Conservation (phyloP, 2,113 vertebrate genomes). For the Istiophorus platypterus region DNA sequence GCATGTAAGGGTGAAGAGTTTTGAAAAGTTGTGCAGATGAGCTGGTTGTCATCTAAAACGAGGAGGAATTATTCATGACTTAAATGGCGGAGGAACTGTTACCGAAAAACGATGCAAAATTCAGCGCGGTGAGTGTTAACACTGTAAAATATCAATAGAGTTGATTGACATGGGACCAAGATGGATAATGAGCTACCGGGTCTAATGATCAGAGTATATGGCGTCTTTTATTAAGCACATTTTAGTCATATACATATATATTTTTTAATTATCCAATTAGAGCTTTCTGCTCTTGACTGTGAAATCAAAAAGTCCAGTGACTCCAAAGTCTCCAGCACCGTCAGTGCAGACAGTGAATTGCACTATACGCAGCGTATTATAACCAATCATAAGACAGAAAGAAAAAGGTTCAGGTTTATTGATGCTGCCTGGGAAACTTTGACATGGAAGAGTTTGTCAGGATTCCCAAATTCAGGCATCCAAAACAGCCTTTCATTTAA, state of each 20-base stretch:
- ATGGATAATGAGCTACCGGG: neutral
- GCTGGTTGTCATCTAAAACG: constrained; percentile 14
- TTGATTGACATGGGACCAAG: neutral
- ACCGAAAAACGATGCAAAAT: constrained; percentile 61
- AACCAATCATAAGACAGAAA: neutral
- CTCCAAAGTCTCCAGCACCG: no score
- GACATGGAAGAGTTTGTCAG: neutral
- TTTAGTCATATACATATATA: no score
- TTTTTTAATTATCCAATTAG: no score
- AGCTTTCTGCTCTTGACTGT: no score
- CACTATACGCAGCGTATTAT: neutral
- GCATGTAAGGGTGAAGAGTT: constrained; percentile 28
- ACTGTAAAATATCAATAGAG: neutral
- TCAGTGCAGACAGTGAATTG: neutral
- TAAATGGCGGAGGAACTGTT: constrained; percentile 84
- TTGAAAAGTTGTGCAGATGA: constrained; percentile 49
- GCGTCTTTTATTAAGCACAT: neutral
- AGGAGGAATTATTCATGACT: constrained; percentile 45
- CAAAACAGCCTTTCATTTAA: neutral
- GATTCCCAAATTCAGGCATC: neutral
- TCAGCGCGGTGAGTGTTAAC: constrained; percentile 72
- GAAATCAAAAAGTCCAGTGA: no score
- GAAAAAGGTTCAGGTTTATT: neutral
- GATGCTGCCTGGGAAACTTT: neutral
- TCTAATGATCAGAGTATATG: neutral